Conservation (phyloP, 2,113 vertebrate species). For the Lophius piscatorius region DNA sequence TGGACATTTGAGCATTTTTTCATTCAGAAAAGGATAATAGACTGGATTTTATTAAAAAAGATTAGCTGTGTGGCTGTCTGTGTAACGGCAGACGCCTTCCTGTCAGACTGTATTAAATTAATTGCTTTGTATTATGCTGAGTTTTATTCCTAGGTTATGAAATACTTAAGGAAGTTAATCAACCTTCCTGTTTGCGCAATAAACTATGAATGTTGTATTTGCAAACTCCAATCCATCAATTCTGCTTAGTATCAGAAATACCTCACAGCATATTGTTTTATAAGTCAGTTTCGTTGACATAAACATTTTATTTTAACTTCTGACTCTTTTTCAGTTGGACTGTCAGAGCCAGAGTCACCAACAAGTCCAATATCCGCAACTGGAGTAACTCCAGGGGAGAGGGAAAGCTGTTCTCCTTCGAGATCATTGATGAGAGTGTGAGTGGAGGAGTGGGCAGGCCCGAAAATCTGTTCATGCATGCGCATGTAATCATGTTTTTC, state of each 20-base stretch:
- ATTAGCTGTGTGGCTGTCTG: too few relatives aligned
- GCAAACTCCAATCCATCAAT: too few relatives aligned
- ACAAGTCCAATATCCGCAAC: conserved; percentile 88
- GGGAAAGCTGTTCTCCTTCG: conserved; percentile 94
- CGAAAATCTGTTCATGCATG: conserved; percentile 13
- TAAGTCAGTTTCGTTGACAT: neutral
- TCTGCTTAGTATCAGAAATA: too few relatives aligned
- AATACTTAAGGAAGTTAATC: too few relatives aligned
- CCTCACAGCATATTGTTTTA: neutral
- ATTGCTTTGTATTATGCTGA: too few relatives aligned
- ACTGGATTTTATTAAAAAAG: too few relatives aligned
- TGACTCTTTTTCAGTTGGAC: conserved; percentile 85
- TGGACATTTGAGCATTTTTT: neutral
- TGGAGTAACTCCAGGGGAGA: conserved; percentile 97
- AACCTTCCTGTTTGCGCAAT: too few relatives aligned
- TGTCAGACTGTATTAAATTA: too few relatives aligned
- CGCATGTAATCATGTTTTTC: conserved; percentile 18
- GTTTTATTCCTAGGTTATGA: too few relatives aligned
- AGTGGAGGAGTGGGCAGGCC: conserved; percentile 62
- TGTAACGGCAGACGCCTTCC: too few relatives aligned
- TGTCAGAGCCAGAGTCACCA: conserved; percentile 90
- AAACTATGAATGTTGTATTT: too few relatives aligned
- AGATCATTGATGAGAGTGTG: conserved; percentile 94
- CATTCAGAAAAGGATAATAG: too few relatives aligned
- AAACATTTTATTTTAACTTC: neutral